Base-by-base conservation (phyloP, 1,140 invertebrate genomes). In the Plodia interpunctella region DNA sequence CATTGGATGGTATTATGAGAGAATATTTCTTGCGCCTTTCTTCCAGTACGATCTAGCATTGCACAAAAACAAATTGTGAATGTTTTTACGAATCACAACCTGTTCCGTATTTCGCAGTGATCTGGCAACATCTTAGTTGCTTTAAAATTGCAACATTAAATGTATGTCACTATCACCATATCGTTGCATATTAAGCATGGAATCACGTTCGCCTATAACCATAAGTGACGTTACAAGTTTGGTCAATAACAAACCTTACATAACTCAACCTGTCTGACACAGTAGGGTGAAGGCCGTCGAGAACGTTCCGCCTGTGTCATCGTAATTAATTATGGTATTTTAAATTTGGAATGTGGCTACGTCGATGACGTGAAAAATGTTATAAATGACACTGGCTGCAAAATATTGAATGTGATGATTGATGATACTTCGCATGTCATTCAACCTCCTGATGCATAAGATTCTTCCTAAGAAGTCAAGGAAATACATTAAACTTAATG, bases 201-300 rank as follows among this genome's bases (percentile, higher is more conserved):
- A 44, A 44, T 44, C 38, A 44, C 38, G 30, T 32, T 32, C 30
- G 38, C 38, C 38, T n/a, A 44, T 15, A 44, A n/a, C 13, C 38
- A 44, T 44, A 15, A n/a, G 38, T 44, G 38, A 44, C 38, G 38
- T 15, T 44, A 44, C 38, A 44, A 44, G 38, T 44, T 44, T 44
- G 38, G 38, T 44, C 38, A 44, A 44, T 44, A 44, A 44, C 38
- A 44, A 44, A 44, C 38, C 38, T 44, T 44, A 44, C 38, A 44
- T 44, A 44, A 44, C 6, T 15, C 38, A 17, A 44, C 38, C 38
- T 44, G 38, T 44, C 13, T 10, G 38, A 44, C 8, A 35, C 13
- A 44, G 38, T 44, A n/a, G 38, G 5, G 38, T 17, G 38, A 44
- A 44, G 38, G 38, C 38, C 38, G 38, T 44, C 38, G 38, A 44